These are phyloP conservation scores for Abramis brama DNA, from an alignment of 2,113 vertebrate species.

Conservation along the genomic window DNA sequence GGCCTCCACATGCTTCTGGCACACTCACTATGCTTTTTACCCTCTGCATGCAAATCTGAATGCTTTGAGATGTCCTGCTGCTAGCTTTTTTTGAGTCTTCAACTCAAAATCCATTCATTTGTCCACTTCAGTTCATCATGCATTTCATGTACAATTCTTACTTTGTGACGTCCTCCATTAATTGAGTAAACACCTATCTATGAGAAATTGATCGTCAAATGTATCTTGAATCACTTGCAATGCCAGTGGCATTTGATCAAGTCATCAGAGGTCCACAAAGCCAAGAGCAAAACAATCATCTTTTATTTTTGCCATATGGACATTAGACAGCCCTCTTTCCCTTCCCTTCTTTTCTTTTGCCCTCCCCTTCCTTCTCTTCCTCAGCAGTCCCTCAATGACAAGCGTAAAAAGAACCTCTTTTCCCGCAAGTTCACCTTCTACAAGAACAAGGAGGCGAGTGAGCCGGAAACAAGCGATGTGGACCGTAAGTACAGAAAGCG, in stretches of 20 bases:
- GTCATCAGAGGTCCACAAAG: background rate
- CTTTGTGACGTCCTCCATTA: conserved; percentile 74
- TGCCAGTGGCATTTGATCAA: background rate
- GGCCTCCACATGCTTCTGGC: conserved; percentile 13
- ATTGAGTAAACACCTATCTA: background rate
- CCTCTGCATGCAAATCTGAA: conserved; percentile 29
- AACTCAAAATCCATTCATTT: conserved; percentile 34
- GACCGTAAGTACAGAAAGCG: conserved; percentile 92
- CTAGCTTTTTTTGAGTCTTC: conserved; percentile 12
- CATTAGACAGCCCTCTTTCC: conserved; percentile 88
- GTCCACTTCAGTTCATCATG: conserved; percentile 36
- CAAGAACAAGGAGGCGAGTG: conserved; percentile 99
- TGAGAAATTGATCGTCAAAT: conserved; percentile 59
- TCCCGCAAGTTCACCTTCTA: conserved; percentile 99
- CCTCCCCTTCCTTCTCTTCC: conserved; percentile 89
- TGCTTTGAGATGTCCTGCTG: background rate
- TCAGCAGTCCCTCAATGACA: conserved; percentile 98
- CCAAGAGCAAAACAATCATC: conserved; percentile 37
- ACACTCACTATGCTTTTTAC: background rate
- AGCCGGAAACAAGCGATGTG: conserved; percentile 96
- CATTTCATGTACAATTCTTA: conserved; percentile 68
- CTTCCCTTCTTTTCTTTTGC: conserved; percentile 86
- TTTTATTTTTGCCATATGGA: conserved; percentile 76
- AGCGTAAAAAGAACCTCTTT: conserved; percentile 99
- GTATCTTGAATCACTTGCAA: background rate